Evolutionary conservation across 2,797 vertebrate genomes (phyloP).

Genomic region (Pachyuromys duprasi): DNA sequence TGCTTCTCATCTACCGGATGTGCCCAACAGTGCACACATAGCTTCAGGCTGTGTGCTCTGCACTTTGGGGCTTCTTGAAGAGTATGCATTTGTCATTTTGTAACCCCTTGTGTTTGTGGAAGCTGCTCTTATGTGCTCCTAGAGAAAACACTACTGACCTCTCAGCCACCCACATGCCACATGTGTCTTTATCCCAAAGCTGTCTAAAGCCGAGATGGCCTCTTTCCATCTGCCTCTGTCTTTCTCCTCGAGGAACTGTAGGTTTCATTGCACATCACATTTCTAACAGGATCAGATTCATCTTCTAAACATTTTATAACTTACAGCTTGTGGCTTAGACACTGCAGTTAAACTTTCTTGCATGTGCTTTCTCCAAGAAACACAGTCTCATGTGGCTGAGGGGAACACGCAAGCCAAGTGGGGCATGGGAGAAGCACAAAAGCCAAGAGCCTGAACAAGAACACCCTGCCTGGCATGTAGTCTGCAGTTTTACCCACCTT

Average conservation of each 20-base stretch:
- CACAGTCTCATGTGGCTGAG: not conserved
- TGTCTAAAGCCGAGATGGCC: not conserved
- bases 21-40: not conserved
- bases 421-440: not conserved
- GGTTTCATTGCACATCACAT: not conserved
- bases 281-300: not conserved
- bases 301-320: slow-evolving; percentile 11
- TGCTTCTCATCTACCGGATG: too few species aligned
- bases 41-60: not conserved
- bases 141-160: not conserved
- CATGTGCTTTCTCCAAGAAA: not conserved
- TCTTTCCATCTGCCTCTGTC: not conserved
- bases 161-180: not conserved
- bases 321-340: not conserved
- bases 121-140: not conserved
- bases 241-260: not conserved
- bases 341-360: not conserved
- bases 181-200: not conserved
- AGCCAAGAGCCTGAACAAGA: not conserved
- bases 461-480: not conserved
- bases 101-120: not conserved
- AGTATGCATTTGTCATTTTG: not conserved
- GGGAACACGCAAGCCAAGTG: not conserved
- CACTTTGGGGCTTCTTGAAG: not conserved
- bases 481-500: not conserved